phyloP scores from a whole-genome alignment of 2,797 vertebrate genomes.

The Thunnus albacares region DNA sequence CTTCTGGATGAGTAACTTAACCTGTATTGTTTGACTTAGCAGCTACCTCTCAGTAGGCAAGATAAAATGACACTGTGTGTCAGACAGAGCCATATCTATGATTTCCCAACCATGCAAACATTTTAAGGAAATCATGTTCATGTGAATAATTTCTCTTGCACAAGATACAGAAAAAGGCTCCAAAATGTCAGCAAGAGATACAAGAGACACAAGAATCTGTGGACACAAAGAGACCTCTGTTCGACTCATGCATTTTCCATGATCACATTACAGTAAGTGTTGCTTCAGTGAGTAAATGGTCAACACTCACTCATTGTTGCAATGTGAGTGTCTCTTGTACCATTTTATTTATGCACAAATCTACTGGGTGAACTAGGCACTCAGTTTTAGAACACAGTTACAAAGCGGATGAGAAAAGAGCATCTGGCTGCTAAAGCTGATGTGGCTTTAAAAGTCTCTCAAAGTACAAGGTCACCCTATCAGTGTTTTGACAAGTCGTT shows the following conservation, averaged over 20 bases:
- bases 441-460: not conserved
- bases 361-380: slow-evolving; percentile 1
- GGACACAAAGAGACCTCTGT: slow-evolving; percentile 75
- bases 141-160: slow-evolving; percentile 5
- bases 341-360: slow-evolving; percentile 41
- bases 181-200: slow-evolving; percentile 33
- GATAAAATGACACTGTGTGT: not conserved
- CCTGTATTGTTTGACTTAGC: not conserved
- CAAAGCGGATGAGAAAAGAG: slow-evolving; percentile 41
- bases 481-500: slow-evolving; percentile 17
- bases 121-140: not conserved
- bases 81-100: not conserved
- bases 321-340: slow-evolving; percentile 32
- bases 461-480: slow-evolving; percentile 48
- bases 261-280: slow-evolving; percentile 69
- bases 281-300: slow-evolving; percentile 49
- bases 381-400: not conserved
- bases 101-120: not conserved
- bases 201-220: slow-evolving; percentile 54
- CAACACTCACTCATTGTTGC: slow-evolving; percentile 61
- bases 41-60: not conserved
- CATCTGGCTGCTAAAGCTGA: slow-evolving; percentile 39
- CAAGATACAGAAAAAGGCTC: slow-evolving; percentile 38
- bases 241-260: slow-evolving; percentile 65
- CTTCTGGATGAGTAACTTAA: not conserved